These are phyloP conservation scores for Papilio xuthus DNA, from an alignment of 1,140 invertebrate species.

Conservation along the genomic window DNA sequence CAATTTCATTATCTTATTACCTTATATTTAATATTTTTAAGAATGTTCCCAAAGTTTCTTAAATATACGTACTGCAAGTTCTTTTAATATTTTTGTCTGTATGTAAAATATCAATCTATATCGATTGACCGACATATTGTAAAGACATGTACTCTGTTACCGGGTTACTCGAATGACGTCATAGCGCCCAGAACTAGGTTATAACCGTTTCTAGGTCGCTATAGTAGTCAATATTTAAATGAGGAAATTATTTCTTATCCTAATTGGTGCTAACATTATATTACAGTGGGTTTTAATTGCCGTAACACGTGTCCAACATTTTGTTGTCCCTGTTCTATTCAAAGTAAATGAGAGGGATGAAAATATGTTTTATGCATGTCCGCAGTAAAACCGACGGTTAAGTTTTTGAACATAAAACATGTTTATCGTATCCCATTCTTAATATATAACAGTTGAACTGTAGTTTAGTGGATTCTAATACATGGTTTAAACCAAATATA, in stretches of 20 bases:
- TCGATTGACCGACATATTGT: slow-evolving; percentile 1
- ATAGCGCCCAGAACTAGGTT: slow-evolving; percentile 29
- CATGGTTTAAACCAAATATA: neutral
- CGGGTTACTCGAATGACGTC: slow-evolving; percentile 30
- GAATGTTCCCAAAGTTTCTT: neutral
- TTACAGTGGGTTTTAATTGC: neutral
- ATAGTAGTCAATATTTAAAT: slow-evolving; percentile 1
- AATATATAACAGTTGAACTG: neutral
- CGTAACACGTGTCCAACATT: neutral
- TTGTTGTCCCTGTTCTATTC: neutral
- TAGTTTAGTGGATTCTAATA: neutral
- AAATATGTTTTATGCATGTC: neutral
- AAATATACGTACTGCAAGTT: neutral
- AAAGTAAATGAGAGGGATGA: neutral
- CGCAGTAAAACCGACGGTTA: too few species aligned
- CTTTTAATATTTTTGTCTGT: neutral
- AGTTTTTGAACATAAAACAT: neutral
- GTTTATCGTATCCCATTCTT: neutral
- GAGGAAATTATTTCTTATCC: neutral
- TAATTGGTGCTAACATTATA: slow-evolving; percentile 4
- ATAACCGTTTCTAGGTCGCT: slow-evolving; percentile 23
- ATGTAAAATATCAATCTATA: neutral
- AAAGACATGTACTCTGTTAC: neutral
- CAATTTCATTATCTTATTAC: neutral
- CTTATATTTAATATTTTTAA: neutral